Base-by-base conservation (phyloP, 2,888 invertebrate species). In the Drosophila infuscata region DNA sequence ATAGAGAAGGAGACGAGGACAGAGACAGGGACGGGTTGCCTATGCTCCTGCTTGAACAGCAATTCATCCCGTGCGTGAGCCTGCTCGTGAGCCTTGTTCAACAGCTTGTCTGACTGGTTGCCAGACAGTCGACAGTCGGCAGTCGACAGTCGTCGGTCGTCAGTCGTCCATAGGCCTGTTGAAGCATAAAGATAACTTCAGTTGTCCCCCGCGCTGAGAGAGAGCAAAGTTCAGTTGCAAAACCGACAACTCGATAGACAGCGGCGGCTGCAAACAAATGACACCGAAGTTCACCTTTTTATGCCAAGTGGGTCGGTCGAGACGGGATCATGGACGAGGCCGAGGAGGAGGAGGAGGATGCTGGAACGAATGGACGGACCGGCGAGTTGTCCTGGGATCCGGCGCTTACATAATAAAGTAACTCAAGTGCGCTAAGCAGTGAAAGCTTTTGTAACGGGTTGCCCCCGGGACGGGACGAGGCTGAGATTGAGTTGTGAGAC, bases 151-250 rank as follows among this genome's bases (percentile, higher is more conserved):
- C 48, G 48, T 25, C 46, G 20, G 46, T 70, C 65, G 77, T 63
- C 74, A 67, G 74, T 62, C 54, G 79, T 56, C 65, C 36, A 82
- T 79, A 82, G 83, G 85, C 85, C 86, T 85, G 85, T 85, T 82
- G 83, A 82, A 71, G 78, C 82, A 85, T 78, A 82, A 83, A 83
- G 80, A 83, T 82, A 80, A 85, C 80, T 80, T 82, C 78, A 85
- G 86, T 85, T 81, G 78, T 30, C n/a, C n/a, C n/a, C n/a, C n/a
- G n/a, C n/a, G n/a, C n/a, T n/a, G 30, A 20, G 32, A 66, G 65
- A 63, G 74, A 25, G 20, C 63, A 80, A 73, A 83, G 74, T 76
- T 80, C 77, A 76, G 64, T 53, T 74, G 65, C 62, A 69, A 69
- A 76, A 76, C 63, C 83, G 76, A 72, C 76, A 82, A 62, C 74